These are phyloP conservation scores for Diplazon laetatorius DNA, from an alignment of 2,888 invertebrate genomes.

Conservation along the genomic window DNA sequence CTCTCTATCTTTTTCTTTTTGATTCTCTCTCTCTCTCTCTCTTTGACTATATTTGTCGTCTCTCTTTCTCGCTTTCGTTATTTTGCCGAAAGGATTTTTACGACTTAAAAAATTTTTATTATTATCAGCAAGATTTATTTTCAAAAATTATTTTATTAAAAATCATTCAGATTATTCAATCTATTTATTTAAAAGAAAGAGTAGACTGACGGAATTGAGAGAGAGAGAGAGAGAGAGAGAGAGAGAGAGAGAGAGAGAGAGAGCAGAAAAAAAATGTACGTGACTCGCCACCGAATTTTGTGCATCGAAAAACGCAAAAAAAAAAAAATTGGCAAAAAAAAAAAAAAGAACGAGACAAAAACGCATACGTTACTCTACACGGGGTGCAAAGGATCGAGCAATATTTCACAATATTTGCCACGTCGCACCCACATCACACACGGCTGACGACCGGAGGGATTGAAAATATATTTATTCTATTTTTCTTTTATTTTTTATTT, in stretches of 20 bases:
- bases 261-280: constrained; percentile 41
- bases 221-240: no score
- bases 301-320: constrained; percentile 23
- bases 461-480: constrained; percentile 45
- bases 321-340: no score
- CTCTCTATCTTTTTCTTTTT: constrained; percentile 8
- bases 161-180: no score
- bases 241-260: no score
- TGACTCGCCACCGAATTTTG: constrained; percentile 29
- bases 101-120: no score
- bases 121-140: no score
- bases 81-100: constrained; percentile 20
- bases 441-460: constrained; percentile 32
- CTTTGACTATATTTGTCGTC: no score
- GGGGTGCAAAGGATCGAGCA: constrained; percentile 58
- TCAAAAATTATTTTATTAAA: no score
- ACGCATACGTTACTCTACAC: constrained; percentile 23
- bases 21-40: constrained; percentile 1
- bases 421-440: constrained; percentile 42
- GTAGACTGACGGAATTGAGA: no score
- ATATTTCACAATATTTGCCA: constrained; percentile 64
- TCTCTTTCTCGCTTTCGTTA: constrained; percentile 40
- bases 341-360: no score
- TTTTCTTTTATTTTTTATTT: no score
- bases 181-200: background rate